Evolutionary conservation across 2,888 invertebrate species (phyloP), one percentile per base, ranked within the genome.

Genomic region (Xylophagus ater): DNA sequence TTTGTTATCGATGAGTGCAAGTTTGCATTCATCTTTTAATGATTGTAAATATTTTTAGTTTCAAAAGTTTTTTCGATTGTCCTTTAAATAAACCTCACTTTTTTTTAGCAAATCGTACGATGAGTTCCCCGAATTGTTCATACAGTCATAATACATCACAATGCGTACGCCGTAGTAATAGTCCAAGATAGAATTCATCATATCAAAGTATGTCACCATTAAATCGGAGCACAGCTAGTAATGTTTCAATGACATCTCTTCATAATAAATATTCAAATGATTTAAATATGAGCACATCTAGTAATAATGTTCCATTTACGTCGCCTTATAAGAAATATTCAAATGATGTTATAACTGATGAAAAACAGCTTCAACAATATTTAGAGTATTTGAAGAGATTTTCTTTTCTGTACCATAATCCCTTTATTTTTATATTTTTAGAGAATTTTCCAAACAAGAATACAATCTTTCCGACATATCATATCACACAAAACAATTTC

Each of bases 261-360:
- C n/a, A n/a, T n/a, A n/a, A n/a, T n/a, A n/a, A n/a, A n/a, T n/a
- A n/a, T n/a, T n/a, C n/a, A n/a, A n/a, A n/a, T n/a, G n/a, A n/a
- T n/a, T n/a, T n/a, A n/a, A n/a, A n/a, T n/a, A n/a, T n/a, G n/a
- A n/a, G n/a, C n/a, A n/a, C n/a, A n/a, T n/a, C n/a, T n/a, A 58
- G 53, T 38, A 14, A 17, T 6, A 57, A 55, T 9, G 50, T 52
- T 6, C 49, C 53, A 3, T 61, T 60, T 31, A 50, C 51, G 43
- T 59, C 62, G 7, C 57, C 61, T 2, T 62, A 62, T 32, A 53
- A 53, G 3, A 58, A 59, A 36, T 50, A 54, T 35, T 41, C 51
- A 17, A n/a, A n/a, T n/a, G n/a, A n/a, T n/a, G n/a, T n/a, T 13
- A 70, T 73, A 34, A 63, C 62, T 0, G 69, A 73, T 51, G 68